phyloP scores from a whole-genome alignment of 2,113 vertebrate species.

The Pollimyrus isidori region DNA sequence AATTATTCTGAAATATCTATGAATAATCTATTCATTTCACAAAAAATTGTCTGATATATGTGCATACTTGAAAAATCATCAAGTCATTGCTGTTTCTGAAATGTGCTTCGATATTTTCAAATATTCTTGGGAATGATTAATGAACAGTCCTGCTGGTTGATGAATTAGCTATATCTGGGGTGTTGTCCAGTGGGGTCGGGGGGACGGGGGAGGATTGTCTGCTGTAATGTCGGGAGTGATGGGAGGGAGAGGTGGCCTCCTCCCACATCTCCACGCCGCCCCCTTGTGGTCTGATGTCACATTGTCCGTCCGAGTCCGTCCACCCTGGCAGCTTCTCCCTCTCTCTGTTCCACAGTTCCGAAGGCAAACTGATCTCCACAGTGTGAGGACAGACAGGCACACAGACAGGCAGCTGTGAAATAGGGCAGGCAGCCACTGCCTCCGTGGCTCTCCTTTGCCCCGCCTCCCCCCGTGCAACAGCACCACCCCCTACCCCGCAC shows the following conservation, averaged over 20 bases:
- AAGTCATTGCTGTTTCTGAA: background rate
- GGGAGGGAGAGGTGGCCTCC: background rate
- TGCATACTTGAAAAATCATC: background rate
- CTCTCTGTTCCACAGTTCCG: constrained; percentile 83
- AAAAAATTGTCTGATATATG: background rate
- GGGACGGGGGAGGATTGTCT: background rate
- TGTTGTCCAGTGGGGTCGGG: background rate
- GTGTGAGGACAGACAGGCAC: constrained; percentile 76
- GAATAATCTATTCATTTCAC: background rate
- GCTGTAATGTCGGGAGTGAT: background rate
- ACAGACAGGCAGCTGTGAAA: constrained; percentile 39
- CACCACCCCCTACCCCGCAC: background rate
- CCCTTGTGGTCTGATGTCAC: background rate
- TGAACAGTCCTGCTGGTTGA: background rate
- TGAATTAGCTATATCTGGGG: background rate
- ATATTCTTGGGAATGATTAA: constrained; percentile 2
- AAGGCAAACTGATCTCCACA: constrained; percentile 94
- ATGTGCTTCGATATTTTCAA: background rate
- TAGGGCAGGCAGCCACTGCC: constrained; percentile 22
- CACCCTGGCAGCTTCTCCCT: constrained; percentile 65
- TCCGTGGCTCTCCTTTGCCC: constrained; percentile 12
- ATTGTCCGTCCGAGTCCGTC: constrained; percentile 24
- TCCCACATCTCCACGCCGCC: background rate
- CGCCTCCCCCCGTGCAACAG: background rate
- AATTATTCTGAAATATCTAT: background rate